These are phyloP conservation scores for Rapana venosa DNA, from an alignment of 2,888 invertebrate genomes.

Conservation along the genomic window DNA sequence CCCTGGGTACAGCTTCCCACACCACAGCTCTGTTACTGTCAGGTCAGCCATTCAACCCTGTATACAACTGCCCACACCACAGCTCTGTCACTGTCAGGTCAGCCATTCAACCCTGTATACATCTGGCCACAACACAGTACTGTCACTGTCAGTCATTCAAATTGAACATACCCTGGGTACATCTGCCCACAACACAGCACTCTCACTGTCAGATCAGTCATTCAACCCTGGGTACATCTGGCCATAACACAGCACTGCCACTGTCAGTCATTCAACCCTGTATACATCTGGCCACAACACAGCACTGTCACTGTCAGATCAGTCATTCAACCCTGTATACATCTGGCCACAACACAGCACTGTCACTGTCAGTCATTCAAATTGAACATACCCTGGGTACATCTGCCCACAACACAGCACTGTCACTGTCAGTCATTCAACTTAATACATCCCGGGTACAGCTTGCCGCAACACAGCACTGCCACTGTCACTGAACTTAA, in stretches of 20 bases:
- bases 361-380: not conserved
- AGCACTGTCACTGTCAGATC: not conserved
- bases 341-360: too few relatives aligned
- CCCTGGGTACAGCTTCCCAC: not conserved
- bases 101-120: not conserved
- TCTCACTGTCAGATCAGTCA: not conserved
- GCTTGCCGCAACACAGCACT: not conserved
- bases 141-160: not conserved
- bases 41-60: not conserved
- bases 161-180: too few relatives aligned
- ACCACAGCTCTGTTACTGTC: not conserved
- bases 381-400: not conserved
- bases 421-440: not conserved
- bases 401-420: not conserved
- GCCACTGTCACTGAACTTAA: not conserved
- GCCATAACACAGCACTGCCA: not conserved
- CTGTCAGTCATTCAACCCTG: not conserved
- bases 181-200: not conserved
- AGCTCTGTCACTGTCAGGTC: not conserved
- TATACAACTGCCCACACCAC: not conserved
- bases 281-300: not conserved
- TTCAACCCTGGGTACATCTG: not conserved
- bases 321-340: not conserved
- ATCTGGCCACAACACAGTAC: not conserved
- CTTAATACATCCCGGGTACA: not conserved